These are phyloP conservation scores for Melanotaenia maccullochi DNA, from an alignment of 2,797 vertebrate species.

Conservation along the genomic window DNA sequence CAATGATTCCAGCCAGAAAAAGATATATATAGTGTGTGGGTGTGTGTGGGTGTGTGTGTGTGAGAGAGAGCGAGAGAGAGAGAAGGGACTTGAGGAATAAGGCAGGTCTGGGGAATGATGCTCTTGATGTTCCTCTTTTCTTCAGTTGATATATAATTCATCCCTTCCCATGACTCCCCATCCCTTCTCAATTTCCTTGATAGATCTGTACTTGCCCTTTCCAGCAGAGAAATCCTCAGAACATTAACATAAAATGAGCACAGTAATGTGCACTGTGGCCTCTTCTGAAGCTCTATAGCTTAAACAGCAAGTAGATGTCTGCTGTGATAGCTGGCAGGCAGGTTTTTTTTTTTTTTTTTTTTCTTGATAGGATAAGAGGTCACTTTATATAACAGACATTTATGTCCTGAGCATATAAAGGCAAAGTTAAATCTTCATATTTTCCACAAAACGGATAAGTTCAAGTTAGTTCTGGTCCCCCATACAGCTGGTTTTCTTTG, in stretches of 20 bases:
- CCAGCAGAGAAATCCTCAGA: constrained; percentile 16
- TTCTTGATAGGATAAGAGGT: too few relatives aligned
- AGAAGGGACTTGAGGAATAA: neutral
- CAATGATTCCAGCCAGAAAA: too few relatives aligned
- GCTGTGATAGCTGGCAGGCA: too few relatives aligned
- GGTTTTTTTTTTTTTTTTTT: too few relatives aligned
- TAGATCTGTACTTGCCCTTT: constrained; percentile 37
- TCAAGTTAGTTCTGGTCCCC: neutral
- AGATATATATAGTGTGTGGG: too few relatives aligned
- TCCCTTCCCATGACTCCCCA: constrained; percentile 46
- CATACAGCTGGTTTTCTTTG: neutral
- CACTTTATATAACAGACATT: neutral
- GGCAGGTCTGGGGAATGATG: constrained; percentile 56
- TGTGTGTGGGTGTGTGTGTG: too few relatives aligned
- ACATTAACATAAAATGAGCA: constrained; percentile 28
- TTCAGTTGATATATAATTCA: constrained; percentile 75
- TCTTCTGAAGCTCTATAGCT: neutral
- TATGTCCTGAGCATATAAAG: neutral
- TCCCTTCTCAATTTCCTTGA: constrained; percentile 34
- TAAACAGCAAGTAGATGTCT: neutral
- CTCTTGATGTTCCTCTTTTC: constrained; percentile 62
- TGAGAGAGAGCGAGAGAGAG: too few relatives aligned
- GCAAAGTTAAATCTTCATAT: neutral
- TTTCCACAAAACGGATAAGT: neutral
- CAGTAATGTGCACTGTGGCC: neutral